Percentiles rank a stretch among this genome's conserved stretches.
phyloP scores from a whole-genome alignment of 2,888 invertebrate genomes.

The Melipona bicolor region DNA sequence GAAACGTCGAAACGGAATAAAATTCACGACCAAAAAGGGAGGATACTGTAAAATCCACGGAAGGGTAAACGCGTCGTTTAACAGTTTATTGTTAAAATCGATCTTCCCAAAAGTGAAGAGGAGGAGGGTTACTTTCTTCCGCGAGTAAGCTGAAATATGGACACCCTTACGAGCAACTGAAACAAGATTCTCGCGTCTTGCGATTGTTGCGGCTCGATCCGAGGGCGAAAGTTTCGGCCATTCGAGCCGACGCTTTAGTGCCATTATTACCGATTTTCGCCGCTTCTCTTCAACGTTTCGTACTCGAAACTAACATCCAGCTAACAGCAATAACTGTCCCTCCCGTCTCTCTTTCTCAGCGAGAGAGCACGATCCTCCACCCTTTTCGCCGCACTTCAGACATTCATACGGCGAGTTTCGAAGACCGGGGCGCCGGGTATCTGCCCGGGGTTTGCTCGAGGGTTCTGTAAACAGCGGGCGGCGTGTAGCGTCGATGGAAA shows the following conservation, averaged over 20 bases:
- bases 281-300: background rate
- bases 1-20: no score
- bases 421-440: conserved; percentile 48
- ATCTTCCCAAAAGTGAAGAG: no score
- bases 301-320: conserved; percentile 1
- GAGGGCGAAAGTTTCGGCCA: conserved; percentile 35
- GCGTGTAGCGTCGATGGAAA: conserved; percentile 71
- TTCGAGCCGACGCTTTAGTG: conserved; percentile 16
- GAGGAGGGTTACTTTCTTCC: background rate
- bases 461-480: conserved; percentile 76
- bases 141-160: background rate
- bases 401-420: conserved; percentile 73
- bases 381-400: conserved; percentile 48
- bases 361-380: conserved; percentile 26
- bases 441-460: conserved; percentile 58
- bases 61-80: no score
- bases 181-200: no score
- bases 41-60: no score
- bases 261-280: conserved; percentile 27
- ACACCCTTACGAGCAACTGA: no score
- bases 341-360: conserved; percentile 3
- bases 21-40: no score
- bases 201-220: background rate
- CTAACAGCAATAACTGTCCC: conserved; percentile 43
- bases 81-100: no score